Evolutionary conservation across 2,797 vertebrate species (phyloP), one percentile per base, ranked within the genome.

Genomic region (Amphiprion clarkii): DNA sequence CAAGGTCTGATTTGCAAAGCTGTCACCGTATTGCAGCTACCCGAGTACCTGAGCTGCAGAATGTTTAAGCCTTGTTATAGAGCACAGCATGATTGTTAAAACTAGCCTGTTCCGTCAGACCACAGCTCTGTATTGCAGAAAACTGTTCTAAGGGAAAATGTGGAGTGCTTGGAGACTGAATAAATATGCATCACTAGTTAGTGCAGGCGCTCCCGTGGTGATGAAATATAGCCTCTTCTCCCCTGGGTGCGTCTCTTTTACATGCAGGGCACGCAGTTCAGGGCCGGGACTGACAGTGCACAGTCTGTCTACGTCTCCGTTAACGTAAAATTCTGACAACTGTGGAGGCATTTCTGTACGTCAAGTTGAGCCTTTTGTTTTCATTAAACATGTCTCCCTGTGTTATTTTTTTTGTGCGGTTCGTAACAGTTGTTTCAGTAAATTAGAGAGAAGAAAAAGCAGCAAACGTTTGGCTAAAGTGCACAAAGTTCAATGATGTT

Each of bases 181-280:
- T 88, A 81, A 81, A 92, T 90, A 84, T 89, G 86, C 86, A 87
- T 88, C 78, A 74, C 75, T 83, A 81, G 84, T 86, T 90, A 83
- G 83, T 52, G 85, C 75, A 27, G 75, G 52, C 9, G 46, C 84
- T 84, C 84, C 84, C 74, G 77, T 64, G 80, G 79, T 90, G 89
- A 87, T 90, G 85, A 92, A 92, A 89, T 86, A 82, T 81, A 71
- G 84, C 68, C 70, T 59, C 40, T 82, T 78, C 86, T 88, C 86
- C 59, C 0, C 23, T 23, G 67, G 79, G 68, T 76, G 57, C 65
- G 25, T 70, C 85, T 83, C 42, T 71, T 92, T 84, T 86, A 86
- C 84, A 92, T 89, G 87, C 89, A 81, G 71, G 72, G 67, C 84
- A 76, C 53, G 29, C 46, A 7, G 19, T 63, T 61, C 60, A 59